Conservation (phyloP, 1,140 invertebrate genomes). For the Philopotamus ludificatus region DNA sequence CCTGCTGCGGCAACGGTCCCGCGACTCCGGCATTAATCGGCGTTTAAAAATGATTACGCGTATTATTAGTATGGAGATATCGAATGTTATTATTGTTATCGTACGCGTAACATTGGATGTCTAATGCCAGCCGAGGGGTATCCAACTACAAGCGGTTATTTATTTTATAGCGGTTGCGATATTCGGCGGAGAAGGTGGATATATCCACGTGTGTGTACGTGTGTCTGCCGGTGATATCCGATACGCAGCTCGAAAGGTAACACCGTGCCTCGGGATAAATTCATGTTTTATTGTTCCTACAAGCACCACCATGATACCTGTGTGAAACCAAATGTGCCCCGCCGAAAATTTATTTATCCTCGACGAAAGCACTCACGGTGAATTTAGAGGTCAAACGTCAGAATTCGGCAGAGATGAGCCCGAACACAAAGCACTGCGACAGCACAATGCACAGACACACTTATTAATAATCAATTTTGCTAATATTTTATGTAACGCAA, state of each 20-base stretch:
- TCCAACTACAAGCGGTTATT: background rate
- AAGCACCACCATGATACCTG: conserved; percentile 11
- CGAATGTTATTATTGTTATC: background rate
- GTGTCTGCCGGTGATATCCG: conserved; percentile 4
- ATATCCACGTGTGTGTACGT: background rate
- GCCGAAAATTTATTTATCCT: background rate
- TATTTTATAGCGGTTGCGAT: conserved; percentile 7
- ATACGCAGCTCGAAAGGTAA: conserved; percentile 13
- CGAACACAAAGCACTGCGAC: too few relatives aligned
- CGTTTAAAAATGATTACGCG: too few relatives aligned
- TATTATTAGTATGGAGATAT: too few relatives aligned
- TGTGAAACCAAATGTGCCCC: conserved; percentile 19
- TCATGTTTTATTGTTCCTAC: conserved; percentile 27
- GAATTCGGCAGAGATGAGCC: too few relatives aligned
- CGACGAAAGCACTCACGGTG: background rate
- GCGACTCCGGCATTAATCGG: too few relatives aligned
- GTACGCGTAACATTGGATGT: background rate
- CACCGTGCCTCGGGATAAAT: conserved; percentile 24
- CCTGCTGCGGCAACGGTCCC: too few relatives aligned
- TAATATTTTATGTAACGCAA: too few relatives aligned
- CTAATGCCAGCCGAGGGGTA: background rate
- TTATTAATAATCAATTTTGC: too few relatives aligned
- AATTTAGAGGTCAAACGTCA: background rate
- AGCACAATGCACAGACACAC: too few relatives aligned
- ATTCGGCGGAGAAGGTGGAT: background rate